phyloP scores from a whole-genome alignment of 1,140 invertebrate genomes.

The Nylanderia fulva region DNA sequence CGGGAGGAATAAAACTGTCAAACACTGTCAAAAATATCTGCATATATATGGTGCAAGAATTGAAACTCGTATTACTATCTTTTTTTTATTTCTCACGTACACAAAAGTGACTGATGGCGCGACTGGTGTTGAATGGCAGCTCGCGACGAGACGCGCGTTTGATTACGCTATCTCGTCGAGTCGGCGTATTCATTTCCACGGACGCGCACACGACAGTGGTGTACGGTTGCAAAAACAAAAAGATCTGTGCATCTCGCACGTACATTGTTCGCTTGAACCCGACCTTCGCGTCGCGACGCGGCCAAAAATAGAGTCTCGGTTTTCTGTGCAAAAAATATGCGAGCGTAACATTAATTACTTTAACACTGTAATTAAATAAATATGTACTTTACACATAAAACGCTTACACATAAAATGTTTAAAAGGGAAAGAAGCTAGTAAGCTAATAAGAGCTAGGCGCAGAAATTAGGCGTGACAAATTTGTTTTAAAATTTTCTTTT shows the following conservation, averaged over 20 bases:
- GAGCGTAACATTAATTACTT: neutral
- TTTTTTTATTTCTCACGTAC: neutral
- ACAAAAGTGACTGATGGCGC: conserved; percentile 1
- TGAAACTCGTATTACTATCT: conserved; percentile 12
- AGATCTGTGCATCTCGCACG: neutral
- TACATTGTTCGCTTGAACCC: conserved; percentile 44
- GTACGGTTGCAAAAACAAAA: neutral
- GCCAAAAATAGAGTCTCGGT: conserved; percentile 16
- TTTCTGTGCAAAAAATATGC: neutral
- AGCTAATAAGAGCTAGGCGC: too few species aligned
- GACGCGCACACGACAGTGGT: neutral
- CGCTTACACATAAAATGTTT: too few species aligned
- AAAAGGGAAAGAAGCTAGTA: too few species aligned
- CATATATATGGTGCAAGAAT: neutral
- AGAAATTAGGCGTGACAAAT: too few species aligned
- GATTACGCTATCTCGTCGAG: conserved; percentile 43
- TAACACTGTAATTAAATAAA: neutral
- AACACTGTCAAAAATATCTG: neutral
- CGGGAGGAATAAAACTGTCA: neutral
- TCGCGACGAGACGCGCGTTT: conserved; percentile 24
- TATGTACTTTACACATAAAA: neutral
- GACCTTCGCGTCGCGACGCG: conserved; percentile 19
- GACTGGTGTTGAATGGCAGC: neutral
- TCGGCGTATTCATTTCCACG: conserved; percentile 16
- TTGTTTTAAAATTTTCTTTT: too few species aligned